Percentiles rank a stretch among this genome's conserved stretches.
phyloP scores from a whole-genome alignment of 2,888 invertebrate genomes.

The Lutraria lutraria region DNA sequence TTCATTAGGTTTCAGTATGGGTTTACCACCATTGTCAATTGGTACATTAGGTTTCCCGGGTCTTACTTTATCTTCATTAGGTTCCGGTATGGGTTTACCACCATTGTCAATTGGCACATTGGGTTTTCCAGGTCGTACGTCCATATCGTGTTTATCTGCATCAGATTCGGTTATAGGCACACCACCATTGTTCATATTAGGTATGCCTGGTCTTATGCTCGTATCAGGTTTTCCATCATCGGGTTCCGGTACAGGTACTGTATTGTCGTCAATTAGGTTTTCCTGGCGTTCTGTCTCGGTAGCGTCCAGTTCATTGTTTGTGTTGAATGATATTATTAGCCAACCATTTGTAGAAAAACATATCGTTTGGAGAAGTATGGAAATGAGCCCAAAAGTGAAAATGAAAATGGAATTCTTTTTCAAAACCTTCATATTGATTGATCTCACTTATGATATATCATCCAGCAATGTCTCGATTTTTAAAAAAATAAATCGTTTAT shows the following conservation, averaged over 20 bases:
- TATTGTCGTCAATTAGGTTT: background rate
- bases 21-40: background rate
- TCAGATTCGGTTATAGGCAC: background rate
- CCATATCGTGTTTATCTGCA: background rate
- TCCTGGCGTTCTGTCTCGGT: too few species aligned
- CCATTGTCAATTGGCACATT: background rate
- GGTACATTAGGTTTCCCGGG: background rate
- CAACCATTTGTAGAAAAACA: slow-evolving; percentile 45
- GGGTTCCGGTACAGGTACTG: background rate
- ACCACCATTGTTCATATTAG: background rate
- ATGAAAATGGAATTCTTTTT: background rate
- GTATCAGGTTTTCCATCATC: background rate
- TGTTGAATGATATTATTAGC: background rate
- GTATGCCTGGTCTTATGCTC: background rate
- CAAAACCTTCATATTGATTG: background rate
- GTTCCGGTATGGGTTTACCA: background rate
- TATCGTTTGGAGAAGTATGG: slow-evolving; percentile 31
- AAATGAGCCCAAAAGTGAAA: background rate
- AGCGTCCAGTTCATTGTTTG: background rate
- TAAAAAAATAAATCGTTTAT: too few species aligned
- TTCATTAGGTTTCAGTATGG: background rate
- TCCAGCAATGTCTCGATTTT: too few species aligned
- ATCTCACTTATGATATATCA: background rate
- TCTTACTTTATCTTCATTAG: background rate
- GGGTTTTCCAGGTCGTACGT: background rate